Base-by-base conservation (phyloP, 2,888 invertebrate genomes). In the Melipona beecheii region DNA sequence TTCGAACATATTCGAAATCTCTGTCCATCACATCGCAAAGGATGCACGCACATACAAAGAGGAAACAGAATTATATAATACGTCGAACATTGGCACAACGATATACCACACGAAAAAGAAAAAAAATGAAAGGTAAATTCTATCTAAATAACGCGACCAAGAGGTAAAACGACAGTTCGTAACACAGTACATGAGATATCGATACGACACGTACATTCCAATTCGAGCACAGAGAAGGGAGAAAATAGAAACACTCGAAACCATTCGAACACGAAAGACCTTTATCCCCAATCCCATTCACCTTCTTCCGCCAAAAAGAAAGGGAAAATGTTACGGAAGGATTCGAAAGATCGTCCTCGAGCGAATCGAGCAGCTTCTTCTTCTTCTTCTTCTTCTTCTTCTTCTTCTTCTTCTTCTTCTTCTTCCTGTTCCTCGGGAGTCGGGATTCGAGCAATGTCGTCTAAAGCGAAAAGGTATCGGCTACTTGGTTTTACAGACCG, bases 151-250 rank as follows among this genome's bases (percentile, higher is more conserved):
- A 71, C 65, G 75, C 62, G 36, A 86, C 65, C 70, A 65, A 69
- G 73, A 75, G 74, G 58, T 73, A 79, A 78, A 73, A 69, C 15
- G 75, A 71, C 87, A 86, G 87, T 27, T 31, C 81, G 75, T 27
- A 87, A 87, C 89, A 90, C 87, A 89, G 89, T 90, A 90, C 87
- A 90, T 90, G 50, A 83, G 43, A 89, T 90, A 91, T 92, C 90
- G 91, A 92, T 92, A 89, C 90, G 92, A 92, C 93, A 93, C 92
- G 90, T 92, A 91, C 92, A 93, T 91, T 88, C 71, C 86, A 92
- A 43, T 90, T 92, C 86, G 89, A 89, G 87, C 86, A 93, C 93
- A 92, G 86, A 83, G 83, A 86, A 90, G 9, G 60, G 24, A 56
- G 13, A 56, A 15, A n/a, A 36, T 36, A 62, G n/a, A 36, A 36